These are phyloP conservation scores for Triplophysa bombifrons DNA, from an alignment of 2,797 vertebrate species.

Conservation along the genomic window DNA sequence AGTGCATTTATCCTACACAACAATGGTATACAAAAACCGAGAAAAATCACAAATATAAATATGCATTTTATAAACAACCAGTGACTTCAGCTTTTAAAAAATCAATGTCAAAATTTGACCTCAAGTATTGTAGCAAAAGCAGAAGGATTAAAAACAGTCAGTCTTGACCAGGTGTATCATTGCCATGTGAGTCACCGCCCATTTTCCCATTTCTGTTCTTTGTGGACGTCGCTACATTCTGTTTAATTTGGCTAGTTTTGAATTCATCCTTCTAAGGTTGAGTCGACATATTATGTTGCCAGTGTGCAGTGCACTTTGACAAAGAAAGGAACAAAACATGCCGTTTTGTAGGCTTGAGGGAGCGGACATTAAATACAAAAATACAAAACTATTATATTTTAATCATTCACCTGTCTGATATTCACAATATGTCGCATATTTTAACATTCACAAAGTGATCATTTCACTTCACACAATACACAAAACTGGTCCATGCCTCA, in stretches of 20 bases:
- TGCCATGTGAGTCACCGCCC: conserved; percentile 35
- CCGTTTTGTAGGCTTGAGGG: conserved; percentile 13
- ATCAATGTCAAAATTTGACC: conserved; percentile 76
- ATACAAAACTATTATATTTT: conserved; percentile 34
- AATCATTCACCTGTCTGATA: conserved; percentile 25
- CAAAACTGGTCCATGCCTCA: background rate
- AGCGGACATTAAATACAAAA: conserved; percentile 47
- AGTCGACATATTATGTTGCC: conserved; percentile 31
- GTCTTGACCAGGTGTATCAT: conserved; percentile 45
- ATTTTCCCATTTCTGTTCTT: conserved; percentile 28
- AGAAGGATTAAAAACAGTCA: conserved; percentile 39
- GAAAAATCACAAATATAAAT: conserved; percentile 82
- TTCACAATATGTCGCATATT: conserved; percentile 10
- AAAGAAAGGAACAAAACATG: conserved; percentile 27
- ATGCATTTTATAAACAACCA: conserved; percentile 82
- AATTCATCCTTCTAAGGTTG: conserved; percentile 15
- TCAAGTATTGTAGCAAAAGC: conserved; percentile 78
- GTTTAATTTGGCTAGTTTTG: conserved; percentile 49
- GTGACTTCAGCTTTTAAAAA: conserved; percentile 72
- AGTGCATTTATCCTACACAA: conserved; percentile 81
- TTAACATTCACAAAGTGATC: conserved; percentile 22
- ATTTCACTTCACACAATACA: conserved; percentile 36
- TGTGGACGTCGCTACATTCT: conserved; percentile 48
- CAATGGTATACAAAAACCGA: conserved; percentile 66
- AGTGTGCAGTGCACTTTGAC: conserved; percentile 50